phyloP scores from a whole-genome alignment of 2,797 vertebrate species.

The Poeciliopsis infans region DNA sequence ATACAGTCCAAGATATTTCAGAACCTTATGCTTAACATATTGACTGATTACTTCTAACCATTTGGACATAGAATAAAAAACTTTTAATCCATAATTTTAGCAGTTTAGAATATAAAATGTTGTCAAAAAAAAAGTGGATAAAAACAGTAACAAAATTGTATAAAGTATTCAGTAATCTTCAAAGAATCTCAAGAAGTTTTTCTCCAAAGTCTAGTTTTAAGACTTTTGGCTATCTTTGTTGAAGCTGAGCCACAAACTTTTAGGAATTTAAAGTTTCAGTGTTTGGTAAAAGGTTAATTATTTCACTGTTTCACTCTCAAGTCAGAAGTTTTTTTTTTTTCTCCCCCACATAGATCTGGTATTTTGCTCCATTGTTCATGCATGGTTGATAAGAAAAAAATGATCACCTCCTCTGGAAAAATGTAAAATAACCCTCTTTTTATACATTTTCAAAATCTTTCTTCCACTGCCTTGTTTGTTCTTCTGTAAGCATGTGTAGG shows the following conservation, averaged over 20 bases:
- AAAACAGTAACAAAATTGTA: neutral
- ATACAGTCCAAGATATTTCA: neutral
- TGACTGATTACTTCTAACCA: neutral
- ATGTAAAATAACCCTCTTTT: neutral
- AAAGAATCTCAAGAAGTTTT: neutral
- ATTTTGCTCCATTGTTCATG: conserved; percentile 55
- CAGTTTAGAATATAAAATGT: neutral
- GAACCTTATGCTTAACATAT: neutral
- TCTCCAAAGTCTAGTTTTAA: conserved; percentile 9
- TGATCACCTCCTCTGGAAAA: conserved; percentile 51
- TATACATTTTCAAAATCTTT: conserved; percentile 8
- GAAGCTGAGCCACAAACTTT: conserved; percentile 24
- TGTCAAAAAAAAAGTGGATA: neutral
- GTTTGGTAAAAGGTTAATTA: conserved; percentile 62
- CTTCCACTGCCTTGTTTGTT: conserved; percentile 22
- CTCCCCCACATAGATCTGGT: neutral
- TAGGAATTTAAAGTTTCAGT: conserved; percentile 41
- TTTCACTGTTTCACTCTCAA: conserved; percentile 48
- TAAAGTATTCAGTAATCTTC: neutral
- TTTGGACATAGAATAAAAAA: neutral
- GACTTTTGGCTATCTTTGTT: conserved; percentile 39
- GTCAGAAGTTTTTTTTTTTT: conserved; percentile 47
- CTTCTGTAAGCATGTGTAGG: conserved; percentile 47
- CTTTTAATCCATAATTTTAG: neutral
- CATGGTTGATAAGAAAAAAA: conserved; percentile 39